Conservation (phyloP, 1,140 invertebrate genomes). For the Trypoxylus dichotomus region DNA sequence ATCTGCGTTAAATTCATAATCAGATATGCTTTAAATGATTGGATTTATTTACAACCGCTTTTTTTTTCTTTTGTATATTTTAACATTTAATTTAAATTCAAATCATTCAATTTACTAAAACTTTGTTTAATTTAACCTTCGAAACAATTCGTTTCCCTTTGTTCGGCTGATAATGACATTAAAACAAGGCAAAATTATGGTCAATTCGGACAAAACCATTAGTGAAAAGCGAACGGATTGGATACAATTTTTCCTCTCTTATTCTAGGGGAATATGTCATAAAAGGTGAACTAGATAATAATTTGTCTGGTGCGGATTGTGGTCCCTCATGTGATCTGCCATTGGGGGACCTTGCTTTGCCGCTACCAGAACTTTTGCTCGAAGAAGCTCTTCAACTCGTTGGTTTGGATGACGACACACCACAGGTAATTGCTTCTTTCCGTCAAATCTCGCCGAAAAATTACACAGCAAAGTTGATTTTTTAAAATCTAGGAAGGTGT, state of each 20-base stretch:
- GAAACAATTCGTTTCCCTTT: not conserved
- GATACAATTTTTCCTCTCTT: not conserved
- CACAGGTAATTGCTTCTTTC: conserved; percentile 52
- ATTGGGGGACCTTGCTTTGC: conserved; percentile 54
- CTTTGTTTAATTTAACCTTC: not conserved
- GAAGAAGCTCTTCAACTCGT: conserved; percentile 74
- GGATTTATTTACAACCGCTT: not conserved
- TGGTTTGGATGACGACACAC: conserved; percentile 66
- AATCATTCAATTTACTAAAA: too few species aligned
- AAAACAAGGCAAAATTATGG: not conserved
- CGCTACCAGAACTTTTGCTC: conserved; percentile 65
- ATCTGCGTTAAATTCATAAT: not conserved
- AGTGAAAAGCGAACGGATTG: not conserved
- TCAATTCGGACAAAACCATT: not conserved
- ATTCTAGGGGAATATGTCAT: conserved; percentile 64
- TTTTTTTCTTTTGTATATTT: not conserved
- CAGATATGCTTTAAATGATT: not conserved
- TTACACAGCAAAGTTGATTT: not conserved
- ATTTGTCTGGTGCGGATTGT: conserved; percentile 38
- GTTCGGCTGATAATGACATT: not conserved
- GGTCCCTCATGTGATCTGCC: conserved; percentile 47
- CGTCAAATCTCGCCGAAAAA: conserved; percentile 33
- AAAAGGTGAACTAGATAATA: conserved; percentile 54
- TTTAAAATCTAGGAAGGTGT: conserved; percentile 40
- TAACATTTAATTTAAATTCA: too few species aligned